Evolutionary conservation across 2,888 invertebrate genomes (phyloP).

Genomic region (Tenthredo scrophulariae): DNA sequence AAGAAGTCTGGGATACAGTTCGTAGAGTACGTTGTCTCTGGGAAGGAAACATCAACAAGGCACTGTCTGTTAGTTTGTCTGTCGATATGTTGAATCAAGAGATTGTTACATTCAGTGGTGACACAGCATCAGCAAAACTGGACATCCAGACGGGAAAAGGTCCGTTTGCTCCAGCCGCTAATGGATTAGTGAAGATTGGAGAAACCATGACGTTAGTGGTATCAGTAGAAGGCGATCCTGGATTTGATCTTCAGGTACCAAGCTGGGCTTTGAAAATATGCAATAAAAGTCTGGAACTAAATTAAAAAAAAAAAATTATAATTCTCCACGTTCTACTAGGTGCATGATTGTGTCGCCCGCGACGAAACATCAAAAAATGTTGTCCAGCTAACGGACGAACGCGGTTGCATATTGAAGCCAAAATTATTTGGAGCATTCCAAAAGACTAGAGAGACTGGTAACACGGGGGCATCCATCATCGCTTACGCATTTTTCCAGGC

Average conservation of each 20-base stretch:
- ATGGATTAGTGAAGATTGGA: conserved; percentile 89
- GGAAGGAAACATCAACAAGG: conserved; percentile 90
- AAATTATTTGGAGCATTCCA: conserved; percentile 91
- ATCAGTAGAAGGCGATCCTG: conserved; percentile 88
- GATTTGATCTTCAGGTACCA: conserved; percentile 84
- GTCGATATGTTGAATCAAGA: conserved; percentile 90
- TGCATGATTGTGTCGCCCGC: conserved; percentile 88
- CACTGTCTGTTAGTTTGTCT: conserved; percentile 86
- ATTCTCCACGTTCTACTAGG: conserved; percentile 71
- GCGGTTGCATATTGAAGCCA: conserved; percentile 89
- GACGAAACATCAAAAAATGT: conserved; percentile 85
- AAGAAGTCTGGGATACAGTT: conserved; percentile 90
- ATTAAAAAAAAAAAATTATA: not conserved
- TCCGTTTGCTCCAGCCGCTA: conserved; percentile 87
- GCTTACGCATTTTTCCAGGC: conserved; percentile 90
- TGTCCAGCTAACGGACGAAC: conserved; percentile 86
- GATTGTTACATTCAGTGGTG: conserved; percentile 91
- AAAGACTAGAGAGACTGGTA: conserved; percentile 87
- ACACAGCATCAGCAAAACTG: conserved; percentile 88
- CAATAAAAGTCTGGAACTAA: not conserved
- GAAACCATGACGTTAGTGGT: conserved; percentile 91
- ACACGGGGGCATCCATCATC: conserved; percentile 86
- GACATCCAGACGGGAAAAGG: conserved; percentile 89
- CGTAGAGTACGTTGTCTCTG: conserved; percentile 89
- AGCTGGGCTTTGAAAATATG: not conserved